Percentiles rank a stretch among this genome's conserved stretches.
Conservation (phyloP, 2,797 vertebrate genomes). For the Meriones psammophilus region DNA sequence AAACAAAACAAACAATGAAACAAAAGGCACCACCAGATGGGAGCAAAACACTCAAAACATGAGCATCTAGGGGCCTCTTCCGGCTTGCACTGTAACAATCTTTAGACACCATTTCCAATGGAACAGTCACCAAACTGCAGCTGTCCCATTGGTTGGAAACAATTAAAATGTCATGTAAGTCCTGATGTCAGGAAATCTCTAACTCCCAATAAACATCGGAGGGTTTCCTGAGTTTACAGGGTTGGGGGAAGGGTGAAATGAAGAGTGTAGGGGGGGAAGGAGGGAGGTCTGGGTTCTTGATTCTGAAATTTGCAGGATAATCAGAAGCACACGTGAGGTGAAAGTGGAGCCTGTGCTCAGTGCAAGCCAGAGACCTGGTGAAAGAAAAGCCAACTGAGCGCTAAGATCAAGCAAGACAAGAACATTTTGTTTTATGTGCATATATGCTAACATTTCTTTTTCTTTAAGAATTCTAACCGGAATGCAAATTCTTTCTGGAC, state of each 20-base stretch:
- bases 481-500: conserved; percentile 52
- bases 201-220: neutral
- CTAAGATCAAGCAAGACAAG: neutral
- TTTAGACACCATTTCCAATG: neutral
- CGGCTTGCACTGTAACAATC: neutral
- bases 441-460: conserved; percentile 50
- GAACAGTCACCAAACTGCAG: neutral
- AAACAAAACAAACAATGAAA: neutral
- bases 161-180: neutral
- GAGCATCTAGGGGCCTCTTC: neutral
- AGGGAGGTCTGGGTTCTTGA: neutral
- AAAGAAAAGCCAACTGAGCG: neutral
- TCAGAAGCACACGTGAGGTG: neutral
- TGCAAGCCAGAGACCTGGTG: neutral
- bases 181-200: neutral
- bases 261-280: rapidly evolving
- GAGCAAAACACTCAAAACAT: neutral
- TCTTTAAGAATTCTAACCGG: conserved; percentile 41
- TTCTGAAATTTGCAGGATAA: neutral
- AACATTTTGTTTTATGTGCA: conserved; percentile 31
- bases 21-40: neutral
- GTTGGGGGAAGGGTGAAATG: neutral
- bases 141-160: neutral
- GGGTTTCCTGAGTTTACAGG: neutral
- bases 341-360: neutral